phyloP scores from a whole-genome alignment of 2,797 vertebrate genomes.

The Allobates femoralis region DNA sequence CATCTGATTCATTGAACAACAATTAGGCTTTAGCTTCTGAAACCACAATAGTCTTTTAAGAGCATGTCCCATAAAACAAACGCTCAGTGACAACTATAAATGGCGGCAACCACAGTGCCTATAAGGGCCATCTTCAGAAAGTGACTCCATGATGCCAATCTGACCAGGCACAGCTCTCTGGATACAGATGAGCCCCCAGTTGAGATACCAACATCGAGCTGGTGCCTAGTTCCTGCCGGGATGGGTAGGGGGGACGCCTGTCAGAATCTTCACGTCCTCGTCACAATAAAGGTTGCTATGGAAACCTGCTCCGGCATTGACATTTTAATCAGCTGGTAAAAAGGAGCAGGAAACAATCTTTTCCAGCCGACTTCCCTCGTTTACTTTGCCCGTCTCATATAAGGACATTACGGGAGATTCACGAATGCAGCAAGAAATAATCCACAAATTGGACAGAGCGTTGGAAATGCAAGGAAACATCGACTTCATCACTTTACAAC shows the following conservation, averaged over 20 bases:
- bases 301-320: slow-evolving; percentile 38
- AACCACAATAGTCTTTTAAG: neutral
- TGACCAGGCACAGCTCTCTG: no score
- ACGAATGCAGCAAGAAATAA: slow-evolving; percentile 1
- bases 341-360: slow-evolving; percentile 26
- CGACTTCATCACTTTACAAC: neutral
- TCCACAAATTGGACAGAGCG: neutral
- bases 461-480: neutral
- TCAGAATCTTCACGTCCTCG: slow-evolving; percentile 4
- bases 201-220: neutral
- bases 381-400: neutral
- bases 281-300: slow-evolving; percentile 41
- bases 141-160: no score
- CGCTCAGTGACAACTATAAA: no score
- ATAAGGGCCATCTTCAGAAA: no score
- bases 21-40: neutral
- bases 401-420: neutral
- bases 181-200: neutral
- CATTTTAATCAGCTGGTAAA: slow-evolving; percentile 50
- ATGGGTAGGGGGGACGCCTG: neutral
- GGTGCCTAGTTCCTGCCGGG: neutral
- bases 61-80: neutral
- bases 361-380: slow-evolving; percentile 26
- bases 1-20: neutral
- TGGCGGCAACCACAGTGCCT: no score